Evolutionary conservation across 2,113 vertebrate species (phyloP), one percentile per base, ranked within the genome.

Genomic region (Gobius niger): DNA sequence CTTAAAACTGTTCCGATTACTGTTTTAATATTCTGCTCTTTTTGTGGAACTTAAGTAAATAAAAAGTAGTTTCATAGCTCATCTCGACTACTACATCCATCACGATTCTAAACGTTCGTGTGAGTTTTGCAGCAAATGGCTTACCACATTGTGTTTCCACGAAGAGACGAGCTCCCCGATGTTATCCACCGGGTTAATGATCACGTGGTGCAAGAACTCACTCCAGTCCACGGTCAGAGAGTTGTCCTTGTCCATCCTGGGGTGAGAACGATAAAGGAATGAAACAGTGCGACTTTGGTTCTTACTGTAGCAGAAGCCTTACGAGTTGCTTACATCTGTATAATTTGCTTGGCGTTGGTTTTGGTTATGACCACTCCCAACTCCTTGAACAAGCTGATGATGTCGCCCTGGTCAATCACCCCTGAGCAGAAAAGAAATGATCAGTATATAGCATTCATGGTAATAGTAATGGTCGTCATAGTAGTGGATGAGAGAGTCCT

Each of bases 181-280:
- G 79, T 82, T 65, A 52, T 92, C 89, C 66, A 85, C 91, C 0
- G 91, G 91, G 84, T 92, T 92, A 46, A 93, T 77, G 77, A 92
- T 85, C 65, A 92, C 72, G 13, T 93, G 80, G 3, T 92, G 87
- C 41, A 93, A 83, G 71, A 93, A 93, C 54, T 93, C 90, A 0
- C 13, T 81, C 92, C 92, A 93, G 79, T 92, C 90, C 63, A 92
- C 90, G 0, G 91, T 93, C 91, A 92, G 88, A 0, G 92, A 93
- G 4, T 75, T 87, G 80, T 93, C 91, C 59, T 88, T 75, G 63
- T 93, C 91, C 90, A 92, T 92, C 88, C 92, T 92, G 70, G 91
- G 61, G 41, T 11, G 34, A 6, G 14, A 50, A 50, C n/a, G 6
- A 47, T 13, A 47, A 47, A 12, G 24, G 24, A 34, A 34, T 34